Percentiles rank a stretch among this genome's conserved stretches.
Conservation (phyloP, 2,113 vertebrate genomes). For the Actenoides lindsayi region DNA sequence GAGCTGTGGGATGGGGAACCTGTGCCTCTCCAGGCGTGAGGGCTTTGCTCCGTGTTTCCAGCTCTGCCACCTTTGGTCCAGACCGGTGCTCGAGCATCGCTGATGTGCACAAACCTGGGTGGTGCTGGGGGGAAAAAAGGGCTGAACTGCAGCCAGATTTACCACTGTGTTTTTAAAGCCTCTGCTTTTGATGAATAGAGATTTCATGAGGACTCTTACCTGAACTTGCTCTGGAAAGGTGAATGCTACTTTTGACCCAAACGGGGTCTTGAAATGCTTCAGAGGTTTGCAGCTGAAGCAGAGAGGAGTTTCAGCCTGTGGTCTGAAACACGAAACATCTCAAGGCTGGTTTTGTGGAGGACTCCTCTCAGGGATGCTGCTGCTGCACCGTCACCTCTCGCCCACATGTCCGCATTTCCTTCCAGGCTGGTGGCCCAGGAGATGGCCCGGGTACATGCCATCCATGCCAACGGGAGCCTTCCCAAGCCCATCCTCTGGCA, state of each 20-base stretch:
- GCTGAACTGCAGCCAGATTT: not conserved
- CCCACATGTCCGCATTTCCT: not conserved
- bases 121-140: not conserved
- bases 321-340: accelerated
- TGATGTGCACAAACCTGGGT: not conserved
- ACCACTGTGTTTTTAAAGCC: accelerated
- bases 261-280: accelerated
- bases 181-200: not conserved
- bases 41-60: not conserved
- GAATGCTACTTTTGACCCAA: not conserved
- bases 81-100: accelerated
- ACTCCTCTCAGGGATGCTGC: not conserved
- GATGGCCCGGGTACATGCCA: slow-evolving; percentile 94
- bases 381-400: not conserved
- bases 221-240: not conserved
- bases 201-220: not conserved
- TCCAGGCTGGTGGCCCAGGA: slow-evolving; percentile 90
- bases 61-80: not conserved
- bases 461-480: slow-evolving; percentile 93
- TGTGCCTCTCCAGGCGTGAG: accelerated
- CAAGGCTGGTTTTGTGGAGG: not conserved
- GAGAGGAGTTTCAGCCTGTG: accelerated
- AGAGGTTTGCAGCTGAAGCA: accelerated
- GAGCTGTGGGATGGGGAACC: accelerated
- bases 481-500: slow-evolving; percentile 94